These are phyloP conservation scores for Palythoa heliodiscus DNA, from an alignment of 92 coral and sea anemone species.

Conservation along the genomic window DNA sequence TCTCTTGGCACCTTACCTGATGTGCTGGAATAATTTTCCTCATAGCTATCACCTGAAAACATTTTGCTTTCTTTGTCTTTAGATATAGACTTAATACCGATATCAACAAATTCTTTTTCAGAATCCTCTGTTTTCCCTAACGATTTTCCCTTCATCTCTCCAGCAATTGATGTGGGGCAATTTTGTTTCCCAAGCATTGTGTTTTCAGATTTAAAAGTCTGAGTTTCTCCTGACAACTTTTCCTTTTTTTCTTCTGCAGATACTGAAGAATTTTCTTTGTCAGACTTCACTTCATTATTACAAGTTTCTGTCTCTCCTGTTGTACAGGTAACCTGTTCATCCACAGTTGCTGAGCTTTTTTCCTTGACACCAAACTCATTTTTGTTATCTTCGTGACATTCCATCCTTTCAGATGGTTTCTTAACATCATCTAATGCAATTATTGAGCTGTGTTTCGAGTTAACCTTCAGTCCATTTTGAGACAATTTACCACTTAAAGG, in stretches of 20 bases:
- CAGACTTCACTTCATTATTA: neutral
- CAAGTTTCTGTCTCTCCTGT: neutral
- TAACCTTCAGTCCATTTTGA: neutral
- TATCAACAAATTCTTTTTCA: neutral
- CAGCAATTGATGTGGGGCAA: neutral
- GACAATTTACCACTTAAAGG: neutral
- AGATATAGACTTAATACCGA: neutral
- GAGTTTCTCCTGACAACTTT: neutral
- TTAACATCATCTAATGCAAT: neutral
- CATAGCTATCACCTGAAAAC: neutral
- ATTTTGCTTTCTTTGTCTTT: neutral
- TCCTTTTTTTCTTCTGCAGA: neutral
- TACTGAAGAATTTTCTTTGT: neutral
- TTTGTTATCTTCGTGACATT: neutral
- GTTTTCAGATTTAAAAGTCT: neutral
- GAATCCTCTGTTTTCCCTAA: neutral
- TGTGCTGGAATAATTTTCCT: neutral
- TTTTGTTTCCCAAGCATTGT: neutral
- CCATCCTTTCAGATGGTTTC: neutral
- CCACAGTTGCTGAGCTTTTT: neutral
- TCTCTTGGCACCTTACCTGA: neutral
- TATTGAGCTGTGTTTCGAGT: neutral
- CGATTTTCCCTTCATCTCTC: neutral
- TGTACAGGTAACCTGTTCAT: neutral
- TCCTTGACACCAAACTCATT: neutral